A percentile compares a stretch with the other conserved stretches of the same genome.
Conservation (phyloP, 2,113 vertebrate genomes). For the Ctenomys sociabilis region DNA sequence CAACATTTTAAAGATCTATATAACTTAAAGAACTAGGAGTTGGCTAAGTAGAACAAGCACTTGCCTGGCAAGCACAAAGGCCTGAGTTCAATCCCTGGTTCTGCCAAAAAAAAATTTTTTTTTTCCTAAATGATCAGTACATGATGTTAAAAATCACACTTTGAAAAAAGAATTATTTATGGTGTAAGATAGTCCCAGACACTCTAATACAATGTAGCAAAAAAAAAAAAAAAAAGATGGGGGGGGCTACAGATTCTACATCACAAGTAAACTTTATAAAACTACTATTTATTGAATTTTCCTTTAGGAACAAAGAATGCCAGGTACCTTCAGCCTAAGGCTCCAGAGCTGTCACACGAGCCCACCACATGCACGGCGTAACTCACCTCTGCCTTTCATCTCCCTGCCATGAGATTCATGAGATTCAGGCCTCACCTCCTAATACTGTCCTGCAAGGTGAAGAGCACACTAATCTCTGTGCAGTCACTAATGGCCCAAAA, state of each 20-base stretch:
- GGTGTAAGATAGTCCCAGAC: neutral
- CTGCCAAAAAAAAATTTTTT: too few relatives aligned
- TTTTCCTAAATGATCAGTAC: neutral
- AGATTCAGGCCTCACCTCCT: too few relatives aligned
- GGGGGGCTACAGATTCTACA: neutral
- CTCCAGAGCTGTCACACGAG: neutral
- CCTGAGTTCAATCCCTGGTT: too few relatives aligned
- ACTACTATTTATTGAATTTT: neutral
- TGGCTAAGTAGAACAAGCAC: too few relatives aligned
- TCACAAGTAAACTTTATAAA: neutral
- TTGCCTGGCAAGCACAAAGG: too few relatives aligned
- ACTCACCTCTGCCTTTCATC: neutral
- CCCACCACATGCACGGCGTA: neutral
- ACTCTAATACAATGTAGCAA: conserved; percentile 4
- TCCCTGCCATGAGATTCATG: too few relatives aligned
- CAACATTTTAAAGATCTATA: neutral
- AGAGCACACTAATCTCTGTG: neutral
- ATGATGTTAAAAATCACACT: neutral
- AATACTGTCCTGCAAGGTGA: too few relatives aligned
- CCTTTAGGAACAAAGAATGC: neutral
- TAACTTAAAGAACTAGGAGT: neutral
- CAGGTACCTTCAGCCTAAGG: neutral
- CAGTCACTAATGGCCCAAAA: neutral
- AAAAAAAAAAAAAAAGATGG: neutral
- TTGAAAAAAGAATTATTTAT: neutral